Base-by-base conservation (phyloP, 2,113 vertebrate species). In the Melanotaenia duboulayi region DNA sequence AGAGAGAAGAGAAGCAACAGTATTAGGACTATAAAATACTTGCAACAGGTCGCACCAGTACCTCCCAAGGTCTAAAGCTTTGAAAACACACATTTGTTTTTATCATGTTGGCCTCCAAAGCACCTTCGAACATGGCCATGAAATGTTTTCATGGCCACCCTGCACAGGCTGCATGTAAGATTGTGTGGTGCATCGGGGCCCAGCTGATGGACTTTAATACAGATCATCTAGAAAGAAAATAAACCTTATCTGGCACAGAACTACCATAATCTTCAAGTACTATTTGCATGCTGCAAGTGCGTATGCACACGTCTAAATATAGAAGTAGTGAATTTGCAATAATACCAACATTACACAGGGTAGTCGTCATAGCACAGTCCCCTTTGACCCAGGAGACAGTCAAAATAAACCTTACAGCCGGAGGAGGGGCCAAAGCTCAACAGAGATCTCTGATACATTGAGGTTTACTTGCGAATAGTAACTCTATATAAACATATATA, bases 341-440 rank as follows among this genome's bases (percentile, higher is more conserved):
- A n/a, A 55, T 55, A 42, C 55, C 20, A 19, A 54, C 81, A 78
- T 68, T 20, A 78, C 81, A 74, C 2, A 25, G 52, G 56, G 64
- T 7, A 7, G 65, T 79, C 83, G 67, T 84, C 87, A 87, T 13
- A 51, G 88, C 67, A 85, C 49, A 83, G 71, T 84, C 71, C 60
- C 14, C 12, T 78, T 78, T 82, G 24, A 72, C 49, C 13, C 35
- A 49, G 20, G 17, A 24, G 64, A 54, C 42, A 40, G 20, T 57
- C 66, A 66, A 76, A 57, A 79, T 50, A 80, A 78, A 72, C 51
- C 66, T 22, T 23, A 44, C 11, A 44, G 20, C 71, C 49, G 13
- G 32, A 11, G 35, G 57, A 37, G 28, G 10, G 20, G 40, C 39
- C 59, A 74, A 78, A 76, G 76, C 65, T 65, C 46, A 17, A 10